A percentile compares a stretch with the other conserved stretches of the same genome.
These are phyloP conservation scores for Mya arenaria DNA, from an alignment of 1,140 invertebrate species.

Conservation along the genomic window DNA sequence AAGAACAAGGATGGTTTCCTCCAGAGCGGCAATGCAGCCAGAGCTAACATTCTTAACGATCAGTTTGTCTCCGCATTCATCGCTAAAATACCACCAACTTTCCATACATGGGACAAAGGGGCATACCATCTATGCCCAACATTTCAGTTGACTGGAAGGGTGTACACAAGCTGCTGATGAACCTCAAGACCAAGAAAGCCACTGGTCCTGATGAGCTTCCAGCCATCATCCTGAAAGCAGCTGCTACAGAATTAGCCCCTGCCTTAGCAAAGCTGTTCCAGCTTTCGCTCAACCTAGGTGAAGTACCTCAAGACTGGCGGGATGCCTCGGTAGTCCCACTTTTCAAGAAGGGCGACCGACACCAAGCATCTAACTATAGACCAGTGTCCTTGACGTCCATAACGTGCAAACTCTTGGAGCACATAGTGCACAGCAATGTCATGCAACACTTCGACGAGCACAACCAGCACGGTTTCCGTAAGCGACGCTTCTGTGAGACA, in stretches of 20 bases:
- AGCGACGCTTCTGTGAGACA: background rate
- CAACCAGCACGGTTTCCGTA: background rate
- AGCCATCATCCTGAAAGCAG: background rate
- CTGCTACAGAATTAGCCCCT: background rate
- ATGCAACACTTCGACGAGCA: conserved; percentile 30
- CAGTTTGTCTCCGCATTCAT: conserved; percentile 44
- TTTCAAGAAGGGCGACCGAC: conserved; percentile 57
- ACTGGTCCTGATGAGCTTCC: conserved; percentile 17
- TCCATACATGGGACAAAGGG: conserved; percentile 24
- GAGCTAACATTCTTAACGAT: conserved; percentile 36
- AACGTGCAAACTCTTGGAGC: conserved; percentile 42
- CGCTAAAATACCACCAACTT: background rate
- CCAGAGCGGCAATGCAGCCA: conserved; percentile 19
- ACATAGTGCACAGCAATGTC: conserved; percentile 28
- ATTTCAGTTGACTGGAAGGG: conserved; percentile 2
- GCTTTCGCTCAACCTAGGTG: background rate
- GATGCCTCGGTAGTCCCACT: conserved; percentile 4
- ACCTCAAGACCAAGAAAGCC: background rate
- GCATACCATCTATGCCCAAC: background rate
- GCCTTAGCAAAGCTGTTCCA: conserved; percentile 3
- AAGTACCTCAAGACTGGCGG: conserved; percentile 37
- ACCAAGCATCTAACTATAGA: conserved; percentile 41
- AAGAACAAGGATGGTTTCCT: conserved; percentile 34
- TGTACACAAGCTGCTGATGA: conserved; percentile 19
- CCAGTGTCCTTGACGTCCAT: conserved; percentile 52